Percentiles rank a stretch among this genome's conserved stretches.
These are phyloP conservation scores for Lepidurus couesii DNA, from an alignment of 1,140 invertebrate genomes.

Conservation along the genomic window DNA sequence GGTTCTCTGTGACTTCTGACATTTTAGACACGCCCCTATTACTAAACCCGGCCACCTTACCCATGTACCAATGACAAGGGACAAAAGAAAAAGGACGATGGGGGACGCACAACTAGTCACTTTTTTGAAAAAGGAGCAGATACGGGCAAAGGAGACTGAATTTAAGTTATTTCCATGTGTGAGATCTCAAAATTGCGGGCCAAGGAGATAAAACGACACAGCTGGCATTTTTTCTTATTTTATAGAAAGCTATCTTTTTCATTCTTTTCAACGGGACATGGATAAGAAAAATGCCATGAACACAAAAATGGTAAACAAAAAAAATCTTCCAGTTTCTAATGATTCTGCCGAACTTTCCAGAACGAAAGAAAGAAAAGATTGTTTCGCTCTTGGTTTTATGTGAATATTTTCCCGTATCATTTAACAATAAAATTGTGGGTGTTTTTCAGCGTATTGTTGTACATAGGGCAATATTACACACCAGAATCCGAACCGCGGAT, in stretches of 20 bases:
- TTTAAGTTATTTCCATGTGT: not conserved
- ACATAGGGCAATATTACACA: constrained; percentile 10
- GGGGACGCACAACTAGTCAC: not conserved
- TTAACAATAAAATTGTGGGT: not conserved
- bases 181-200: not conserved
- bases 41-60: not conserved
- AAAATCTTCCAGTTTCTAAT: not conserved
- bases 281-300: not conserved
- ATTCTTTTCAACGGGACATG: not conserved
- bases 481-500: not conserved
- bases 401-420: constrained; percentile 14
- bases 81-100: not conserved
- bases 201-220: not conserved
- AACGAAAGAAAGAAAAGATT: not conserved
- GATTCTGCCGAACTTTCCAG: not conserved
- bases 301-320: not conserved
- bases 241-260: not conserved
- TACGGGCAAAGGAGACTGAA: not conserved
- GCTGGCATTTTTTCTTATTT: constrained; percentile 3
- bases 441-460: constrained; percentile 8
- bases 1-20: not conserved
- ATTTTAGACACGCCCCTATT: constrained; percentile 10
- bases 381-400: not conserved
- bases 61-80: not conserved
- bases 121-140: not conserved